Evolutionary conservation across 2,797 vertebrate genomes (phyloP).

Genomic region (Mus minutoides): DNA sequence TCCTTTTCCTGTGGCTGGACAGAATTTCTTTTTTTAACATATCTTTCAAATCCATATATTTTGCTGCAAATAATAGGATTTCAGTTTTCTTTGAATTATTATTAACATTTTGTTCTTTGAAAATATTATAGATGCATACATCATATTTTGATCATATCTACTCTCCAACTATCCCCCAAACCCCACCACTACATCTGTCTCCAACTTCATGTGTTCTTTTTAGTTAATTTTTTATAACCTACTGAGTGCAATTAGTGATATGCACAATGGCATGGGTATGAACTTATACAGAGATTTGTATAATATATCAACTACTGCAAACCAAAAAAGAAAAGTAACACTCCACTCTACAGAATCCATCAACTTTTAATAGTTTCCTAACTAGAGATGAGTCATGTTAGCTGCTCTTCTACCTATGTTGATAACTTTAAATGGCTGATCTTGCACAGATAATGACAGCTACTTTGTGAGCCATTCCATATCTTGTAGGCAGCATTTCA

Average conservation of each 20-base stretch:
- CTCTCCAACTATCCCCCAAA: background rate
- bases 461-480: background rate
- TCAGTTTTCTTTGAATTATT: background rate
- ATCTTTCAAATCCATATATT: background rate
- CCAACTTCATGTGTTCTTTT: background rate
- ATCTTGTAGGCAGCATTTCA: too few species aligned
- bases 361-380: background rate
- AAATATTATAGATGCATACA: background rate
- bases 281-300: background rate
- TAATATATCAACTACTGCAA: background rate
- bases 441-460: background rate
- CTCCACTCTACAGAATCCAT: background rate
- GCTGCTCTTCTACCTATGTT: background rate
- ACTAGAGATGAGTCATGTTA: background rate
- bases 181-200: background rate
- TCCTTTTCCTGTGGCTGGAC: background rate
- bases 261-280: background rate
- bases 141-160: background rate
- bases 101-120: background rate
- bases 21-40: background rate
- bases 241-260: background rate
- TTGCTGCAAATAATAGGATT: background rate
- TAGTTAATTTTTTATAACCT: background rate
- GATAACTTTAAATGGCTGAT: background rate
- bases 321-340: background rate